phyloP scores from a whole-genome alignment of 2,113 vertebrate genomes.

The Australoheros scitulus region DNA sequence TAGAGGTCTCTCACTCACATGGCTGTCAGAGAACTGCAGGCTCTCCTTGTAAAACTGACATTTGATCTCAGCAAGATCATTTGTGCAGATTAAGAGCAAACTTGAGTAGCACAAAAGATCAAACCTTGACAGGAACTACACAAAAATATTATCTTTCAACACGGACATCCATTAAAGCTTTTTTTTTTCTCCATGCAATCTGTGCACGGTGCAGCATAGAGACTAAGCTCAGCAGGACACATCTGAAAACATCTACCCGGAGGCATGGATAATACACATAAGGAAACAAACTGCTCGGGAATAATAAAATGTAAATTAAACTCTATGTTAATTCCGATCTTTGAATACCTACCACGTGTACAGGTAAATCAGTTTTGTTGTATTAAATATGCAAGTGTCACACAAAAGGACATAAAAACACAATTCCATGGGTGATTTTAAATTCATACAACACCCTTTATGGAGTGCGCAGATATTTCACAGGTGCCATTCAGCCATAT shows the following conservation, averaged over 20 bases:
- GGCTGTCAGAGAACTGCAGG: constrained; percentile 47
- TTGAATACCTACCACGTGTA: not conserved
- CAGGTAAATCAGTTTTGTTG: not conserved
- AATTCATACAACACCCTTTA: not conserved
- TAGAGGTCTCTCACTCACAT: constrained; percentile 52
- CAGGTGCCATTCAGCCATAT: not conserved
- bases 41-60: constrained; percentile 35
- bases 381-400: not conserved
- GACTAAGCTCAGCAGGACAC: not conserved
- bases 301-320: not conserved
- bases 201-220: not conserved
- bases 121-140: constrained; percentile 36
- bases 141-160: constrained; percentile 27
- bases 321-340: not conserved
- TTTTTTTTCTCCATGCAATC: not conserved
- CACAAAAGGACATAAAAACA: not conserved
- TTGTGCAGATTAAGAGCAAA: constrained; percentile 59
- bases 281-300: not conserved
- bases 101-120: constrained; percentile 44
- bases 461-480: not conserved
- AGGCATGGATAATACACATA: not conserved
- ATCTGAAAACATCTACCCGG: not conserved
- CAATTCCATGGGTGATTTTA: not conserved
- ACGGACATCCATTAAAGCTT: constrained; percentile 7
- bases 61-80: constrained; percentile 63